Base-by-base conservation (phyloP, 2,797 vertebrate genomes). In the Sebastes miniatus region DNA sequence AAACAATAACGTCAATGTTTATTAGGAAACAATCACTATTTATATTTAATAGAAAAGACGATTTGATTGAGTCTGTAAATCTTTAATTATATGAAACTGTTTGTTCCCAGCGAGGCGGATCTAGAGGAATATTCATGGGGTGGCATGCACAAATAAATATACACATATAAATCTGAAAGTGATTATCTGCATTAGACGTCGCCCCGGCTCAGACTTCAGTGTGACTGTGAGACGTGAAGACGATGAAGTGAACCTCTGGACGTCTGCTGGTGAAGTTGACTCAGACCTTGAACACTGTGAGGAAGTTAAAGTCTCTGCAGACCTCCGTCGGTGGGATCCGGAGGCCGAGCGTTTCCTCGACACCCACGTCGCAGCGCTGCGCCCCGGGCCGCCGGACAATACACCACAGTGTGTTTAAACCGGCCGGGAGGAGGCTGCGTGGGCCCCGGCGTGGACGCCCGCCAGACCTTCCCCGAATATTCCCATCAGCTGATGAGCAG, bases 311-410 rank as follows among this genome's bases (percentile, higher is more conserved):
- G 43, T 59, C 86, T 52, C 83, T 0, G 50, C 10, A 34, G 82
- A n/a, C 57, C 10, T 52, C 61, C 2, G 25, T 22, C 43, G 43
- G 29, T 54, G 79, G 78, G 78, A 69, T 70, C 24, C 29, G 14
- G 43, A 27, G 11, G 43, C 77, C 2, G 25, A 64, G 61, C 12
- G 14, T 47, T 65, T 88, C 84, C 85, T 86, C 27, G 5, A 91
- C 90, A 27, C 90, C 89, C 87, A 93, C 90, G 34, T 79, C 16
- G 59, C 47, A 72, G 72, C 36, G 80, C 83, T 68, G 67, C 85
- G 59, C 90, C 86, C 47, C 36, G 22, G 22, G 72, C 63, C 43
- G 12, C 39, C 16, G 58, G 77, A 95, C 94, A 95, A 95, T 91
- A 71, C 64, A 27, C 31, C 61, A 4, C 88, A 84, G 80, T 95